Percentiles rank a stretch among this genome's conserved stretches.
phyloP scores from a whole-genome alignment of 1,140 invertebrate species.

The Hylaeus anthracinus region DNA sequence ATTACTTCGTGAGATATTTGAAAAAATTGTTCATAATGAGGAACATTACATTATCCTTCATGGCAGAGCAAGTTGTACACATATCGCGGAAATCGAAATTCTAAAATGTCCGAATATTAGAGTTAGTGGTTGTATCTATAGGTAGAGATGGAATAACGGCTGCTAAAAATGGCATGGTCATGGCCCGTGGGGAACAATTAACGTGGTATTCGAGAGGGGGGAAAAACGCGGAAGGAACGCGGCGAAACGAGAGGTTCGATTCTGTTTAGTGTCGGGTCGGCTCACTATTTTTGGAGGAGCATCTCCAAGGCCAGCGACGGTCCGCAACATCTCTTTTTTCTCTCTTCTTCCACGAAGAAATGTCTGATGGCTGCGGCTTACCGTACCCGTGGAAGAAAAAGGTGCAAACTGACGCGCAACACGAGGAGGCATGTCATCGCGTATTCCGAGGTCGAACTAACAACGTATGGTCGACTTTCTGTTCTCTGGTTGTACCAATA shows the following conservation, averaged over 20 bases:
- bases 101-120: no score
- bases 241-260: neutral
- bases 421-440: conserved; percentile 14
- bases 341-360: conserved; percentile 58
- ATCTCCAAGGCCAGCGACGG: conserved; percentile 63
- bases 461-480: neutral
- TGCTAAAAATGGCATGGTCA: no score
- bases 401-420: neutral
- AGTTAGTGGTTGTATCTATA: no score
- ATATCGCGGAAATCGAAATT: no score
- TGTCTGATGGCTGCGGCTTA: conserved; percentile 37
- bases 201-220: neutral
- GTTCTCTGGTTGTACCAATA: neutral
- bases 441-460: conserved; percentile 7
- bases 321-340: conserved; percentile 11
- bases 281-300: conserved; percentile 63
- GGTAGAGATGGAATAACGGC: no score
- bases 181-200: neutral
- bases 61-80: no score
- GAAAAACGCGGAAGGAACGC: conserved; percentile 5
- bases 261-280: neutral
- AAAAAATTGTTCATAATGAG: no score
- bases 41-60: no score
- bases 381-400: neutral
- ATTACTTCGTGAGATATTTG: no score